phyloP scores from a whole-genome alignment of 92 coral and sea anemone species.

The Montipora capitata region DNA sequence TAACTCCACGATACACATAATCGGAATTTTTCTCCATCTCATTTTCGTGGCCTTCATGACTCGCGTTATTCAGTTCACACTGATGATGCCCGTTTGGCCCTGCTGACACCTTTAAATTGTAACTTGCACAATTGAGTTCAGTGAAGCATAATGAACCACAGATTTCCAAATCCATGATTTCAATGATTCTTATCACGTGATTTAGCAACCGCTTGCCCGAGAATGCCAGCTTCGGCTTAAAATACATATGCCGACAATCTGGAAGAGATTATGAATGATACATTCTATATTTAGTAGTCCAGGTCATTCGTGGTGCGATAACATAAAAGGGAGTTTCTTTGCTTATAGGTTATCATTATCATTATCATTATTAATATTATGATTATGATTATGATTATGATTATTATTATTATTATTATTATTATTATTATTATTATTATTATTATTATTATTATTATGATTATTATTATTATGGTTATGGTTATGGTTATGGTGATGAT shows the following conservation, averaged over 20 bases:
- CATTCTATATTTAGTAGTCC: too few relatives aligned
- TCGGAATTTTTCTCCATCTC: neutral
- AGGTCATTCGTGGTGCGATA: too few relatives aligned
- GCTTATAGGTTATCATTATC: too few relatives aligned
- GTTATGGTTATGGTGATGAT: too few relatives aligned
- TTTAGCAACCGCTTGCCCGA: neutral
- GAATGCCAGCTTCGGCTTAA: neutral
- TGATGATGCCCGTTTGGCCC: neutral
- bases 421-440: too few relatives aligned
- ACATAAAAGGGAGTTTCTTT: too few relatives aligned
- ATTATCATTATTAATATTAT: too few relatives aligned
- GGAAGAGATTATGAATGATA: too few relatives aligned
- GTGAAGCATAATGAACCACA: neutral
- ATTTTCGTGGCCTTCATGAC: neutral
- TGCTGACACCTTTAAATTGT: neutral
- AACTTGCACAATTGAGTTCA: slow-evolving; percentile 11
- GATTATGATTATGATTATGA: too few relatives aligned
- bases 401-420: too few relatives aligned
- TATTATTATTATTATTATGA: too few relatives aligned
- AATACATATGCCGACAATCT: neutral
- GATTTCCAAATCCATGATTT: neutral
- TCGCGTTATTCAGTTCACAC: slow-evolving; percentile 17
- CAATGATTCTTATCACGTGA: neutral
- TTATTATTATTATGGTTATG: too few relatives aligned
- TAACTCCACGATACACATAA: slow-evolving; percentile 22